These are phyloP conservation scores for Sebastiscus tertius DNA, from an alignment of 2,797 vertebrate genomes.

Conservation along the genomic window DNA sequence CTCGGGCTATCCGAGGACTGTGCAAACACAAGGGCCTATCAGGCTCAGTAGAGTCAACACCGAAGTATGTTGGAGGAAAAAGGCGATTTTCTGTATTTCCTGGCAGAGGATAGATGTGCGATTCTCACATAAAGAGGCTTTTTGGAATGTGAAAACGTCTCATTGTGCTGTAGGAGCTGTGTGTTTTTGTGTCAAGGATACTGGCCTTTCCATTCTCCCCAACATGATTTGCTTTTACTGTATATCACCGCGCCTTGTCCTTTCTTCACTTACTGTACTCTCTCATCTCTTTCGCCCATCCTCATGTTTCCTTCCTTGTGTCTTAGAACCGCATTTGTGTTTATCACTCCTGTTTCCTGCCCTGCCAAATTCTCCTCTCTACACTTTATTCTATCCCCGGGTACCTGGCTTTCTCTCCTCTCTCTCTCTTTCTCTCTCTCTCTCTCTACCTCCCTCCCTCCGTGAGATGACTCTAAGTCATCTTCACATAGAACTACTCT, in stretches of 20 bases:
- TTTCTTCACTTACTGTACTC: slow-evolving; percentile 5
- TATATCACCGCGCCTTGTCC: slow-evolving; percentile 9
- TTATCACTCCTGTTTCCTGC: slow-evolving; percentile 33
- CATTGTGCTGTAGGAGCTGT: not conserved
- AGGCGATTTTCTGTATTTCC: slow-evolving; percentile 39
- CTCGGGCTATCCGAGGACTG: slow-evolving; percentile 44
- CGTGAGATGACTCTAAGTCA: slow-evolving; percentile 63
- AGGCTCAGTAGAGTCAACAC: slow-evolving; percentile 51
- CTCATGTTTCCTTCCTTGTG: not conserved
- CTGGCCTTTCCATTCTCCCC: not conserved
- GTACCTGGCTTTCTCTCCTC: slow-evolving; percentile 36
- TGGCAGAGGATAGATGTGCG: slow-evolving; percentile 1
- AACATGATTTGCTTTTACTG: slow-evolving; percentile 25
- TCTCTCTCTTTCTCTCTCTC: not conserved
- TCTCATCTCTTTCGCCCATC: slow-evolving; percentile 21
- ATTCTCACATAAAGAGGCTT: slow-evolving; percentile 25
- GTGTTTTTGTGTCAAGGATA: slow-evolving; percentile 5
- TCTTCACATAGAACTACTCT: slow-evolving; percentile 70
- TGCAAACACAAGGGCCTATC: slow-evolving; percentile 54
- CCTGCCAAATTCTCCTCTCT: slow-evolving; percentile 36
- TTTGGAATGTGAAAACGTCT: slow-evolving; percentile 8
- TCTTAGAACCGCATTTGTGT: slow-evolving; percentile 39
- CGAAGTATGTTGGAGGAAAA: slow-evolving; percentile 29
- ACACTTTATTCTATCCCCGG: slow-evolving; percentile 39
- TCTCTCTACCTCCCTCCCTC: not conserved